phyloP scores from a whole-genome alignment of 2,797 vertebrate species.

The Natrix natrix region DNA sequence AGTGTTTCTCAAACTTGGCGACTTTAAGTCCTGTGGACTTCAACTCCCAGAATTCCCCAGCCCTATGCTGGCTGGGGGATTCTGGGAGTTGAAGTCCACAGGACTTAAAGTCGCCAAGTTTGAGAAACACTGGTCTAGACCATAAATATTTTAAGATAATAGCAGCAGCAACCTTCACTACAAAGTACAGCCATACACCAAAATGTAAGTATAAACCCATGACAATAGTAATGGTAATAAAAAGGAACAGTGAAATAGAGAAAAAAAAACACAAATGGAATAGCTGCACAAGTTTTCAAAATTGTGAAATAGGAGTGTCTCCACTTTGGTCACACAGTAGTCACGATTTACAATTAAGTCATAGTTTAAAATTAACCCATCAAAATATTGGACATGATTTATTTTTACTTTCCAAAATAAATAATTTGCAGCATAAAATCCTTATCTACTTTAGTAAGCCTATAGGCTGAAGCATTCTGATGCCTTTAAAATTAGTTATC shows the following conservation, averaged over 20 bases:
- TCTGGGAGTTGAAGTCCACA: no score
- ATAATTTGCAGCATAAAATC: conserved; percentile 56
- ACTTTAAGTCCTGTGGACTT: no score
- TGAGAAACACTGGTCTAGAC: no score
- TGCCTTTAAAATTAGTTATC: conserved; percentile 70
- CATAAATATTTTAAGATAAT: background rate
- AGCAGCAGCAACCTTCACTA: background rate
- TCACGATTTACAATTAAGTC: background rate
- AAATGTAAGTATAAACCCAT: background rate
- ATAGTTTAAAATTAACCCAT: background rate
- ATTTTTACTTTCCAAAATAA: conserved; percentile 42
- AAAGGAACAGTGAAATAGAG: conserved; percentile 36
- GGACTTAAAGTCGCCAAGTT: no score
- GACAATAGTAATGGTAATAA: background rate
- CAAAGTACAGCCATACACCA: background rate
- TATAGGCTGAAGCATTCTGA: conserved; percentile 66
- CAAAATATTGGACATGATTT: background rate
- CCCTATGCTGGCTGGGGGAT: no score
- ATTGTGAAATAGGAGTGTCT: background rate
- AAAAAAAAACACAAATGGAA: conserved; percentile 54
- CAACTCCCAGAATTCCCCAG: no score
- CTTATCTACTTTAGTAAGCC: conserved; percentile 71
- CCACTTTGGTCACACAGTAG: background rate
- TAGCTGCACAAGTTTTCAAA: background rate
- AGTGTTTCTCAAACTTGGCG: no score